Base-by-base conservation (phyloP, 30 jellyfish, hydroid and myxozoan species). In the Cassiopea xamachana region DNA sequence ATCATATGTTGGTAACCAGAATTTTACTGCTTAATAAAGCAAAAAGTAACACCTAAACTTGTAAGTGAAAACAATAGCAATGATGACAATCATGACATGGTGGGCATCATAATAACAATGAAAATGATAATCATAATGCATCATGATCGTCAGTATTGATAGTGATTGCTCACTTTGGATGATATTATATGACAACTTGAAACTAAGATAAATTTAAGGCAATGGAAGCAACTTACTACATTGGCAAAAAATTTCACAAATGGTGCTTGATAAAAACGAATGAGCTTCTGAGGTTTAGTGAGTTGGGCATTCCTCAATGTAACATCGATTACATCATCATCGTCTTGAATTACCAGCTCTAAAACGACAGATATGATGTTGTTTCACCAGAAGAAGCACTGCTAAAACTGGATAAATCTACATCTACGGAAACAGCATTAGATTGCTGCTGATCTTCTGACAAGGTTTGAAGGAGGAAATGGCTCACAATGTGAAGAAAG, bases 221-320 rank as follows among this genome's bases (percentile, higher is more conserved):
- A 55, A 55, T 6, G 7, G 27, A 3, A 43, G 27, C 15, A n/a
- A 93, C 97, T 50, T 81, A 94, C 98, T 59, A 94, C 97, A 62
- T 94, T 94, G 60, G 94, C 96, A 51, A 89, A 78, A 83, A 94
- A 94, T 76, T 94, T 94, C 61, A 94, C 97, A 55, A 83, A 94
- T 55, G 98, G 98, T 43, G 98, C 96, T 67, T 94, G 93, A 46
- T 94, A 89, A 77, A 94, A 94, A 48, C 92, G 81, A 39, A 85
- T 58, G 19, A 89, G 70, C 44, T 92, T 85, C 19, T 75, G 87
- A 44, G 85, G 64, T 46, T 69, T 75, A n/a, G 92, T 75, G 46
- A 88, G 76, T 39, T 49, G 47, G 19, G 94, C 87, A 50, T 70
- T n/a, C 70, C 94, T 45, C 86, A 87, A 45, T 1, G 95, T 70